Evolutionary conservation across 2,797 vertebrate genomes (phyloP), one percentile per base, ranked within the genome.

Genomic region (Pseudomugil tenellus): DNA sequence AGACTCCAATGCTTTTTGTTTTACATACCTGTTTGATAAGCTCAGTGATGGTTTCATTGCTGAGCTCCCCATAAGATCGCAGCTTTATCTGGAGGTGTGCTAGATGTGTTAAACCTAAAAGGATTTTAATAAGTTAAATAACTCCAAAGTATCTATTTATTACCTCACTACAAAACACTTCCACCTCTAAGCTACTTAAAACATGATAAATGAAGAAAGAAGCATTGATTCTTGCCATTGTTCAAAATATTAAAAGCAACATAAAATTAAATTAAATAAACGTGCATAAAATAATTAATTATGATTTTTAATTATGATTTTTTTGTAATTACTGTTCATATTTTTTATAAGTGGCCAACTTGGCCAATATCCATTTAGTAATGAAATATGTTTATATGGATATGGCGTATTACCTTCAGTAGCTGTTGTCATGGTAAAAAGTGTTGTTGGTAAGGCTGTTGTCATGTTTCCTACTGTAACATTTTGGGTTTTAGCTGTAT

Each of bases 11-110:
- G 7, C 8, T 46, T 46, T 19, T 46, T 46, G 19, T n/a, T 21
- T 73, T 13, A 64, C 65, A 48, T 72, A 90, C 88, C 84, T 79
- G 6, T 53, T 67, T 12, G 54, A 86, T 6, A 17, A 41, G 17
- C 6, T 55, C 12, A 43, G 1, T 23, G 9, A 89, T 55, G 10
- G 31, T 73, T 23, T 0, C 35, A 56, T 87, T 80, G 81, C 68
- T 88, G 21, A 86, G 0, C 4, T 48, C 62, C 9, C 59, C 58
- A 6, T 0, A 0, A 2, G 63, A 39, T 1, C 3, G 61, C 21
- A 88, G 10, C 21, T 4, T 79, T 28, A 90, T 35, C 34, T 74
- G 34, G 1, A 91, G 25, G 56, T 72, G 16, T 23, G 16, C 62
- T 8, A 76, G 4, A 25, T 34, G 21, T 11, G 3, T 0, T 4